A percentile compares a stretch with the other conserved stretches of the same genome.
Evolutionary conservation across 2,888 invertebrate genomes (phyloP).

Genomic region (Frankliniella fusca): DNA sequence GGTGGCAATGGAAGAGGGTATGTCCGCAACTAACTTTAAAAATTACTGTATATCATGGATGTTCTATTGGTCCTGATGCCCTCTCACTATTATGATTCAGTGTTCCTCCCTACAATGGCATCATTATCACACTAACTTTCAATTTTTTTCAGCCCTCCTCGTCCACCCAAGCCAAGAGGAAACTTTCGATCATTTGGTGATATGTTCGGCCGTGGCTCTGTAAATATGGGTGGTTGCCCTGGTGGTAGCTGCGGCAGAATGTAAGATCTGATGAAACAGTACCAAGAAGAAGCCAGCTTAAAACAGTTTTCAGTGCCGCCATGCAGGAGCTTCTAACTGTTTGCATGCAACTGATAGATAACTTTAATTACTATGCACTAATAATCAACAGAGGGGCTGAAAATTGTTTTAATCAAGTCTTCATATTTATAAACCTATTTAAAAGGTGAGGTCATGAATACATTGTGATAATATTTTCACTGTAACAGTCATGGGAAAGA

Average conservation of each 20-base stretch:
- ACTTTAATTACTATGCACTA: background rate
- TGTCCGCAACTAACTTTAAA: background rate
- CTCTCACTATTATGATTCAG: background rate
- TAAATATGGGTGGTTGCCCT: background rate
- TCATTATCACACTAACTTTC: no score
- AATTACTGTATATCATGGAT: background rate
- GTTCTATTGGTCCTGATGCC: background rate
- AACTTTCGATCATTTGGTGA: slow-evolving; percentile 13
- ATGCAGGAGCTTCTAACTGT: no score
- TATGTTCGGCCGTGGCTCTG: background rate
- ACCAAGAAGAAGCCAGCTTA: background rate
- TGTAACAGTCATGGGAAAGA: no score
- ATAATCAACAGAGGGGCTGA: background rate
- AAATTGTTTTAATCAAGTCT: background rate
- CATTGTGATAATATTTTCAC: background rate
- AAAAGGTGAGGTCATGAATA: background rate
- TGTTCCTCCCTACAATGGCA: no score
- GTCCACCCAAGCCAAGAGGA: background rate
- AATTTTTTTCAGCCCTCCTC: background rate
- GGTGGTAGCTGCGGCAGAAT: slow-evolving; percentile 3
- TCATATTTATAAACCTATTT: background rate
- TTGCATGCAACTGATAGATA: background rate
- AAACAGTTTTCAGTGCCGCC: background rate
- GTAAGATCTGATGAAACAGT: background rate
- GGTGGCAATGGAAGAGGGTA: background rate